Evolutionary conservation across 2,797 vertebrate genomes (phyloP), one percentile per base, ranked within the genome.

Genomic region (Meda fulgida): DNA sequence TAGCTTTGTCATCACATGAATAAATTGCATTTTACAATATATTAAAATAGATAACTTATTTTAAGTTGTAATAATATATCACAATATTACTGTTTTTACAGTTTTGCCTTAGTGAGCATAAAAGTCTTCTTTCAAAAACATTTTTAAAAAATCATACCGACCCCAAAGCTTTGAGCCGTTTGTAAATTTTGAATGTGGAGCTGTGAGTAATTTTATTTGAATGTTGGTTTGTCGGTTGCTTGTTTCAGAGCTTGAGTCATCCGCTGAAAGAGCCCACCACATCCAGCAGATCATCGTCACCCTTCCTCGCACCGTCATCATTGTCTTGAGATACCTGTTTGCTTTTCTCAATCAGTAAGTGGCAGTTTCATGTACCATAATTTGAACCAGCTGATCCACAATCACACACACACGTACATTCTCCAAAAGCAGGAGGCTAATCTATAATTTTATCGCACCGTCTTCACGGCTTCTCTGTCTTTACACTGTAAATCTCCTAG

Each of bases 241-340:
- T 89, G 63, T 96, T 95, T 19, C 92, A 99, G 98, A 99, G 94
- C 95, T 96, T 0, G 98, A 99, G 91, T 96, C 91, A 7, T 92
- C 96, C 16, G 90, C 93, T 0, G 98, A 99, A 91, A 95, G 98
- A 94, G 97, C 97, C 88, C 97, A 97, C 90, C 97, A 97, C 92
- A 95, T 99, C 88, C 97, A 98, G 88, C 97, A 99, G 90, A 97
- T 99, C 83, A 92, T 97, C 31, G 89, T 97, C 90, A 97, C 97
- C 46, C 95, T 99, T 86, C 96, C 96, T 86, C 96, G 97, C 16
- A 95, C 96, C 51, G 95, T 98, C 92, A 96, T 99, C 78, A 95
- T 99, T 63, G 97, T 99, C 93, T 98, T 99, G 97, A 96, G 98
- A 98, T 99, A 99, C 84, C 95, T 99, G 88, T 99, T 99, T 89